phyloP scores from a whole-genome alignment of 2,797 vertebrate genomes.

The Phalanger gymnotis region DNA sequence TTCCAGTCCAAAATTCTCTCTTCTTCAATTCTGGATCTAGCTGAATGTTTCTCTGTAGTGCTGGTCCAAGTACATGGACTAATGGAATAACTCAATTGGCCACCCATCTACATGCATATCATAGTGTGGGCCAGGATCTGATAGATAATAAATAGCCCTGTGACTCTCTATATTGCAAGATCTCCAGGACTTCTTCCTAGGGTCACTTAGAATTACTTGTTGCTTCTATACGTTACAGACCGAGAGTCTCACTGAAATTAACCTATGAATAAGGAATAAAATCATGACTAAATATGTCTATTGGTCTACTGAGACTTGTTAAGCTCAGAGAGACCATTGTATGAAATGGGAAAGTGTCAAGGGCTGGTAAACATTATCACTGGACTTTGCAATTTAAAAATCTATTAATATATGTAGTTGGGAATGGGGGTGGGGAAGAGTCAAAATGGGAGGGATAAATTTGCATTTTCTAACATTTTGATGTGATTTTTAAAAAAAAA shows the following conservation, averaged over 20 bases:
- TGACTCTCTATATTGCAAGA: not conserved
- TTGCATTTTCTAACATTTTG: not conserved
- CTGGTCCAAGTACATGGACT: not conserved
- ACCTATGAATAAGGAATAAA: conserved; percentile 44
- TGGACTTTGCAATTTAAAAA: not conserved
- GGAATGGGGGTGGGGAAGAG: not conserved
- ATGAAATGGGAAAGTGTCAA: not conserved
- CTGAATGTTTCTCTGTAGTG: not conserved
- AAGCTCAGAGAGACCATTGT: conserved; percentile 7
- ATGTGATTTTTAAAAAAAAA: not conserved
- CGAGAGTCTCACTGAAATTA: conserved; percentile 45
- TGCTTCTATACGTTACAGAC: conserved; percentile 25
- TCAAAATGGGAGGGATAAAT: not conserved
- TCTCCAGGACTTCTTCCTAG: not conserved
- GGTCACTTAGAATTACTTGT: not conserved
- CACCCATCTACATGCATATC: not conserved
- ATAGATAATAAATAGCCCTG: not conserved
- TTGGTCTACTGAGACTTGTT: not conserved
- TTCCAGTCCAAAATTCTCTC: not conserved
- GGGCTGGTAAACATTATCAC: not conserved
- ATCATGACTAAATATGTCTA: not conserved
- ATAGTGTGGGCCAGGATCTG: not conserved
- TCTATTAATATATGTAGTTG: not conserved
- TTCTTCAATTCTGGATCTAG: not conserved
- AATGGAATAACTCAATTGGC: not conserved